Conservation (phyloP, 2,888 invertebrate genomes). For the Tenthredo mesomela region DNA sequence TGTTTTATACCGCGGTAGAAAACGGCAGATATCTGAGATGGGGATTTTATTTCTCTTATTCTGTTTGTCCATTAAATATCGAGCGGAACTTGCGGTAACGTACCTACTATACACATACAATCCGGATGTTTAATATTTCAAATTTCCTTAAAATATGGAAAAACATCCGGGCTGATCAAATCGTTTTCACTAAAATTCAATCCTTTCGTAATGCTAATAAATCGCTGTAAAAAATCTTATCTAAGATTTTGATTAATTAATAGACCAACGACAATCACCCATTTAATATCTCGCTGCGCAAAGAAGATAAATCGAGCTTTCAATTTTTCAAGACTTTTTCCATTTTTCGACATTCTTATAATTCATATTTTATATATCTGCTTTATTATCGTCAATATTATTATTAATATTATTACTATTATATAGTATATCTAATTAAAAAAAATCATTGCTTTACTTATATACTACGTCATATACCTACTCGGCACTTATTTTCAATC, state of each 20-base stretch:
- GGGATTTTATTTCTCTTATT: conserved; percentile 3
- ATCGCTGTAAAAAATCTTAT: not conserved
- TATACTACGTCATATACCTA: not conserved
- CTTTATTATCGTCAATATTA: not conserved
- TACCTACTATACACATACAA: not conserved
- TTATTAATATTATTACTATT: conserved; percentile 3
- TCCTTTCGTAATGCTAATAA: not conserved
- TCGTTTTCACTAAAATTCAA: not conserved
- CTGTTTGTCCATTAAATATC: conserved; percentile 25
- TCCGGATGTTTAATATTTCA: not conserved
- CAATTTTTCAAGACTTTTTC: not conserved
- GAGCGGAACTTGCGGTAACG: not conserved
- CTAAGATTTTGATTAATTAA: not conserved
- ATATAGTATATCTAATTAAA: conserved; percentile 2
- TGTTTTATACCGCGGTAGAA: conserved; percentile 14
- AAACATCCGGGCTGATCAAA: not conserved
- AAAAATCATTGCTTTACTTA: not conserved
- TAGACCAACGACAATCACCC: conserved; percentile 44
- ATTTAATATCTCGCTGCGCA: conserved; percentile 15
- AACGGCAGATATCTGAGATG: not conserved
- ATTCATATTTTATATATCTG: not conserved
- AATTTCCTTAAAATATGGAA: not conserved
- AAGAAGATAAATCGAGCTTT: not conserved
- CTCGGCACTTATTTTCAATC: not conserved
- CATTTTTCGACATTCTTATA: not conserved